A percentile compares a stretch with the other conserved stretches of the same genome.
Evolutionary conservation across 2,797 vertebrate genomes (phyloP).

Genomic region (Myotis planiceps): DNA sequence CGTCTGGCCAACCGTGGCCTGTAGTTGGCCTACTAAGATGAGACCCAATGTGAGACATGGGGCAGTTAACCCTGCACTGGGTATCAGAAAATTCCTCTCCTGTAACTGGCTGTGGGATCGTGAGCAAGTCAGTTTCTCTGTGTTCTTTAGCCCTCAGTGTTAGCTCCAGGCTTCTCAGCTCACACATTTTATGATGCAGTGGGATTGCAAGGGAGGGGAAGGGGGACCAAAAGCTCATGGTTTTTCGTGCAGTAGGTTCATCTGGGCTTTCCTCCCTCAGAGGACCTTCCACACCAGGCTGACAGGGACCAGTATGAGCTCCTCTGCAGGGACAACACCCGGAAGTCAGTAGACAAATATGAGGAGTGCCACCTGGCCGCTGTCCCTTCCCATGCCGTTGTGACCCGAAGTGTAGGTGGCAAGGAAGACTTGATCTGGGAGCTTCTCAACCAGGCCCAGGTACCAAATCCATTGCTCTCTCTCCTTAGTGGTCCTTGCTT

Average conservation of each 20-base stretch:
- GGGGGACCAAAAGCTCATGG: not conserved
- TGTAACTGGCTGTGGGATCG: not conserved
- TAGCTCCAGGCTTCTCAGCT: not conserved
- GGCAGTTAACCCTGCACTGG: not conserved
- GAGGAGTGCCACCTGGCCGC: slow-evolving; percentile 88
- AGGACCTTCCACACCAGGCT: slow-evolving; percentile 67
- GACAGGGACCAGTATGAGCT: slow-evolving; percentile 90
- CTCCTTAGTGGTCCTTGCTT: not conserved
- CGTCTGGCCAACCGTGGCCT: not conserved
- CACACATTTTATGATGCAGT: not conserved
- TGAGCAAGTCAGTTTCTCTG: not conserved
- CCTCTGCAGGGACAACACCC: slow-evolving; percentile 91
- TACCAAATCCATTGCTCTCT: slow-evolving; percentile 39
- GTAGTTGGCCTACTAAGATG: not conserved
- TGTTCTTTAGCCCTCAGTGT: not conserved
- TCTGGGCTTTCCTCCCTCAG: slow-evolving; percentile 55
- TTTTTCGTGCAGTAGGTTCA: not conserved
- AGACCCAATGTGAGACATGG: not conserved
- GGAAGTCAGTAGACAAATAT: slow-evolving; percentile 85
- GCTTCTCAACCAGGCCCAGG: slow-evolving; percentile 86
- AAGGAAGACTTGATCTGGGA: slow-evolving; percentile 88
- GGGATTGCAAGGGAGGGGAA: not conserved
- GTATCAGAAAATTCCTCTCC: not conserved
- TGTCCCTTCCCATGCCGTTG: slow-evolving; percentile 91
- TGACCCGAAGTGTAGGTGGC: slow-evolving; percentile 86